Evolutionary conservation across 2,113 vertebrate species (phyloP).

Genomic region (Tetraodon nigroviridis): DNA sequence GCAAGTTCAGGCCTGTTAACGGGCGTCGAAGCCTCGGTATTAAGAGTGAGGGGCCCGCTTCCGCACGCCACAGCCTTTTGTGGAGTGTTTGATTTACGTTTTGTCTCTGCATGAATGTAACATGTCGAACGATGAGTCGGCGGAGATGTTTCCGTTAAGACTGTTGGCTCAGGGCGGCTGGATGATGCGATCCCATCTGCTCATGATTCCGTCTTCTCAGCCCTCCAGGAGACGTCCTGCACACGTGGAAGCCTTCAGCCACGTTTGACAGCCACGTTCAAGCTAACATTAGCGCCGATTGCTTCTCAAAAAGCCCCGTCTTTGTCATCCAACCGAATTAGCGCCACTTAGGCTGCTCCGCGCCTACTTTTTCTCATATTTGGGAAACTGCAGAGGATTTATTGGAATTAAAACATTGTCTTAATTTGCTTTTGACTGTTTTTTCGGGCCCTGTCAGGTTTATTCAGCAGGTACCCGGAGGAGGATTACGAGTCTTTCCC

Average conservation of each 20-base stretch:
- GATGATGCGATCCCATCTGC: slow-evolving; percentile 32
- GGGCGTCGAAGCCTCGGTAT: slow-evolving; percentile 18
- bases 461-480: slow-evolving; percentile 94
- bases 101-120: neutral
- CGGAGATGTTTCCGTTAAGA: slow-evolving; percentile 13
- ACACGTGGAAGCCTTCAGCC: neutral
- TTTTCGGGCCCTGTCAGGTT: slow-evolving; percentile 71
- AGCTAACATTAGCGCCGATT: slow-evolving; percentile 12
- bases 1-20: slow-evolving; percentile 26
- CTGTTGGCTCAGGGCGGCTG: slow-evolving; percentile 5
- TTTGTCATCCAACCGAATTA: neutral
- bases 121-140: neutral
- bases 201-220: slow-evolving; percentile 27
- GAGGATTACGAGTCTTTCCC: slow-evolving; percentile 97
- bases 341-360: neutral
- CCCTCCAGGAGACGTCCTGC: neutral
- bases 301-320: slow-evolving; percentile 10
- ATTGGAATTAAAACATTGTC: slow-evolving; percentile 1
- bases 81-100: neutral
- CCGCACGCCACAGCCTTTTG: slow-evolving; percentile 1
- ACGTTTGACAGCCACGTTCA: too few species aligned
- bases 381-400: slow-evolving; percentile 12
- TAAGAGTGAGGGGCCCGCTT: slow-evolving; percentile 4
- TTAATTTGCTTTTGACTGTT: neutral
- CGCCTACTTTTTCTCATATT: slow-evolving; percentile 15